Conservation (phyloP, 2,797 vertebrate genomes). For the Rhinogobio ventralis region DNA sequence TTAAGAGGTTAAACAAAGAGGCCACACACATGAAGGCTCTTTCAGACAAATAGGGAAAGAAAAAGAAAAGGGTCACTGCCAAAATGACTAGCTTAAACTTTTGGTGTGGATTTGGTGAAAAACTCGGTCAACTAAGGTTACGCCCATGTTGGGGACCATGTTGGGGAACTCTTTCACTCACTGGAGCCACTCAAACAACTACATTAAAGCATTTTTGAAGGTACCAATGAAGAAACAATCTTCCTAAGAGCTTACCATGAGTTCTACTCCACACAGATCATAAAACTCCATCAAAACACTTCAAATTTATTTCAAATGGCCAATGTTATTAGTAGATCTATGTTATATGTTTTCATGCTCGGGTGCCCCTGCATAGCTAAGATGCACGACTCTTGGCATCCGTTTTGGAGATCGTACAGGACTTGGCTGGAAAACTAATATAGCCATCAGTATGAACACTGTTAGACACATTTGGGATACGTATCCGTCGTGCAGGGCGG, state of each 20-base stretch:
- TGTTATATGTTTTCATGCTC: neutral
- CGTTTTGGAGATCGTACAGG: conserved; percentile 21
- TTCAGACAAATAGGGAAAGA: conserved; percentile 20
- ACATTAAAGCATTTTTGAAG: too few species aligned
- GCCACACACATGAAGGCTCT: conserved; percentile 37
- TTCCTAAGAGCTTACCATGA: neutral
- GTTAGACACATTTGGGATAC: conserved; percentile 42
- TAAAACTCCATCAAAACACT: neutral
- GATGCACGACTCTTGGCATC: conserved; percentile 48
- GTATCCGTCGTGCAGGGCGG: conserved; percentile 37
- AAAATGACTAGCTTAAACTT: neutral
- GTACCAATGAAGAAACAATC: neutral
- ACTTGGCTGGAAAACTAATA: conserved; percentile 45
- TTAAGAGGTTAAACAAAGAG: conserved; percentile 74
- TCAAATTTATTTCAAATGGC: neutral
- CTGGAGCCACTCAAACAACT: too few species aligned
- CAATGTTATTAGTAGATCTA: neutral
- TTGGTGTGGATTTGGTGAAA: neutral
- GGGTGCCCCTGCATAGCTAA: neutral
- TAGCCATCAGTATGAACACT: conserved; percentile 49
- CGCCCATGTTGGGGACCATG: neutral
- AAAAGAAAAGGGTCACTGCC: neutral
- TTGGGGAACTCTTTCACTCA: neutral
- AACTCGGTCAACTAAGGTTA: neutral
- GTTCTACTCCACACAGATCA: neutral